Evolutionary conservation across 2,888 invertebrate genomes (phyloP).

Genomic region (Spatulosminthurus flaviceps): DNA sequence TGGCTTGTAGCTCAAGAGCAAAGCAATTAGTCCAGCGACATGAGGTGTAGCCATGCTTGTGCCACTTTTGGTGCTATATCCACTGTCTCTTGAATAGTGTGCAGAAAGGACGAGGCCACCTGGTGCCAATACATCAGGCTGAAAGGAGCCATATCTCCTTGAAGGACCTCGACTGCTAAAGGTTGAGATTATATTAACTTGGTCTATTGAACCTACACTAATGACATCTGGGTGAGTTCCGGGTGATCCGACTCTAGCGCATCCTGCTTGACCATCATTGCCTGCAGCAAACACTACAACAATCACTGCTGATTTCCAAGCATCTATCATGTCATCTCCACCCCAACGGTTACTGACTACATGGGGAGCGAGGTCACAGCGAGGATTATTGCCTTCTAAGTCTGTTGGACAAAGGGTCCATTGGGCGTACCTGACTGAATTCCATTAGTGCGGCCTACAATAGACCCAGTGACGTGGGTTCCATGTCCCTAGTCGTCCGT

Average conservation of each 20-base stretch:
- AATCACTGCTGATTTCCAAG: not conserved
- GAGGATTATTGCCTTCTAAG: not conserved
- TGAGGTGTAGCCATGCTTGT: conserved; percentile 31
- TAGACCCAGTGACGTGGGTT: conserved; percentile 46
- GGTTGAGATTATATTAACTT: not conserved
- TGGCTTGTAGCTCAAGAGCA: not conserved
- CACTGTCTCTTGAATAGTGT: too few species aligned
- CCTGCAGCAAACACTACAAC: not conserved
- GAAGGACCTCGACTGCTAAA: conserved; percentile 1
- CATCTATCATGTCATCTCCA: not conserved
- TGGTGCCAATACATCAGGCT: conserved; percentile 12
- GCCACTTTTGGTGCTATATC: not conserved
- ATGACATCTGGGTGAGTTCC: conserved; percentile 17
- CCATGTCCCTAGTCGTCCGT: conserved; percentile 43
- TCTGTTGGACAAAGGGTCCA: conserved; percentile 53
- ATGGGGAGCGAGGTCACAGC: conserved; percentile 56
- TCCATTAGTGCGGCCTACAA: conserved; percentile 38
- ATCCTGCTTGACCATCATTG: not conserved
- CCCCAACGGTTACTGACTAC: conserved; percentile 38
- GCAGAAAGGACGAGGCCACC: not conserved
- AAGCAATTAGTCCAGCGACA: not conserved
- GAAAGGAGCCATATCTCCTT: not conserved
- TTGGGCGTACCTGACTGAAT: conserved; percentile 57
- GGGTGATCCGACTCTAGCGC: not conserved
- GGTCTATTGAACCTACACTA: not conserved